Evolutionary conservation across 2,113 vertebrate genomes (phyloP), one percentile per base, ranked within the genome.

Genomic region (Aegithalos caudatus): DNA sequence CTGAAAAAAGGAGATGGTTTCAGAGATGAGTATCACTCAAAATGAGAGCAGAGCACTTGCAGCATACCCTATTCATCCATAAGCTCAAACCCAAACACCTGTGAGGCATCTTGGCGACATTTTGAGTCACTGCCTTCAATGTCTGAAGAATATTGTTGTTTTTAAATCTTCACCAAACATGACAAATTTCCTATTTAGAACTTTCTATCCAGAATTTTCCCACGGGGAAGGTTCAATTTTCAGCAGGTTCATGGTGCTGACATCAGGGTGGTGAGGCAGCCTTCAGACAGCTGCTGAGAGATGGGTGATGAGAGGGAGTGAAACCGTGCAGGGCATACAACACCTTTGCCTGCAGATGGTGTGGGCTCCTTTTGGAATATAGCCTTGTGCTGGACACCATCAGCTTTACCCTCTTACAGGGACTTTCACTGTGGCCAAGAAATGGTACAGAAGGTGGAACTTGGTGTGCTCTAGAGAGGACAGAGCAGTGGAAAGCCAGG

Each of bases 311-410:
- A 61, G 35, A 27, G 9, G 7, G 73, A n/a, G 6, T 33, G 22
- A 91, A 47, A 22, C 0, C 1, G 8, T 12, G 42, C 3, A 45
- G 5, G 6, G 8, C n/a, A 50, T 1, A 3, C 14, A 65, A 69
- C 73, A 76, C 40, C 14, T 69, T 31, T 14, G 5, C 24, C 42
- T 60, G 31, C 13, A 85, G 42, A 10, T 28, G 64, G 17, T 8
- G 33, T 37, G 24, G 28, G 25, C 87, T 20, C 64, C 24, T 51
- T 37, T 42, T 57, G 48, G 31, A 28, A 8, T 48, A 38, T 20
- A 6, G 24, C 14, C 2, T 50, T 17, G 27, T 0, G 1, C 20
- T 7, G 6, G 31, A 56, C 48, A 54, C 31, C 10, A 1, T 44
- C 70, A 58, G 33, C 70, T 92, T 69, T 50, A 7, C 1, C 20